phyloP scores from a whole-genome alignment of 2,113 vertebrate species.

The Rhineura floridana region DNA sequence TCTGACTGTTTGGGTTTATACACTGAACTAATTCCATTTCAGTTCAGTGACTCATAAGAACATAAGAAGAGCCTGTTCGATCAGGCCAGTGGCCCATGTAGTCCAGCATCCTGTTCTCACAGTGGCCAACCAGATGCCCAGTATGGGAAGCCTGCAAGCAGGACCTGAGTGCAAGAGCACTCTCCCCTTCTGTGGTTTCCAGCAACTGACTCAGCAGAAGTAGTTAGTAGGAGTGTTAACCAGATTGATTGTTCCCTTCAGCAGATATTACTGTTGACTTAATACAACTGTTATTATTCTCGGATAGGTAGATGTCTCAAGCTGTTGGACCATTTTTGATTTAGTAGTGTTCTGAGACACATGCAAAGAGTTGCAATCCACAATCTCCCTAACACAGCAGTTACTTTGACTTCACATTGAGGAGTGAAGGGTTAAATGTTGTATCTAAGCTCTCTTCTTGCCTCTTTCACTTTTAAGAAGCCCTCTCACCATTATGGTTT shows the following conservation, averaged over 20 bases:
- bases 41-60: constrained; percentile 17
- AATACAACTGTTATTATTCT: constrained; percentile 1
- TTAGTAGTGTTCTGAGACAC: not conserved
- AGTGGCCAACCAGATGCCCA: no score
- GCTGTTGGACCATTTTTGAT: not conserved
- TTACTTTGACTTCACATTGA: not conserved
- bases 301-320: constrained; percentile 5
- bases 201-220: not conserved
- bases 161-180: no score
- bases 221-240: not conserved
- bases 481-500: not conserved
- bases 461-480: not conserved
- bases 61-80: no score
- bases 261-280: constrained; percentile 7
- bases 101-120: no score
- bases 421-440: not conserved
- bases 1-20: constrained; percentile 32
- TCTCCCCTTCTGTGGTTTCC: no score
- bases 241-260: not conserved
- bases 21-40: not conserved
- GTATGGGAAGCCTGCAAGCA: no score
- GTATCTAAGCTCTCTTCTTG: not conserved
- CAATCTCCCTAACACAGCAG: not conserved
- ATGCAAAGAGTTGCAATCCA: not conserved
- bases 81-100: no score